Conservation (phyloP, 2,888 invertebrate genomes). For the Eristalis intricaria region DNA sequence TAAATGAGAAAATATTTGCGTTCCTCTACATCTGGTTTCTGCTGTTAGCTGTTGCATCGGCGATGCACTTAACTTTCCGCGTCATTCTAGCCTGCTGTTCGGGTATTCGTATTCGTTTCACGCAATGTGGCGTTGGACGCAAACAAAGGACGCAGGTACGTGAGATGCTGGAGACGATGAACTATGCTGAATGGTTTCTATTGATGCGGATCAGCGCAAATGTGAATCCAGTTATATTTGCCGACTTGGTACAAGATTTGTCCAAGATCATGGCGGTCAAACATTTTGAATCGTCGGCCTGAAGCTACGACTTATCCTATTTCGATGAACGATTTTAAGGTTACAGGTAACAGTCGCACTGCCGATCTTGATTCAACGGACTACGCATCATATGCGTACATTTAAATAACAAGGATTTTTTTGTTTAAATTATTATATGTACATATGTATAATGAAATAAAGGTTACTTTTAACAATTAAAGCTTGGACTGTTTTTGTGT, state of each 20-base stretch:
- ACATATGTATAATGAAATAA: constrained; percentile 55
- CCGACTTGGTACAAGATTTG: constrained; percentile 84
- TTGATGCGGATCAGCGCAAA: constrained; percentile 89
- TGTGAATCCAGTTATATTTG: constrained; percentile 86
- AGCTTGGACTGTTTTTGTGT: neutral
- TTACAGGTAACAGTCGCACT: neutral
- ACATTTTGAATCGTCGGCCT: constrained; percentile 45
- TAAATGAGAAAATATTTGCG: constrained; percentile 90
- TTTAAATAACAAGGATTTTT: constrained; percentile 16
- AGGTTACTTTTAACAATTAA: constrained; percentile 26
- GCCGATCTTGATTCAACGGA: constrained; percentile 1
- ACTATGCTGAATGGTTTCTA: constrained; percentile 90
- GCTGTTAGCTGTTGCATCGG: constrained; percentile 84
- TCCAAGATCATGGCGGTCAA: constrained; percentile 63
- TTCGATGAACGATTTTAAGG: neutral
- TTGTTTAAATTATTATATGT: constrained; percentile 35
- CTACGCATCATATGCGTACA: constrained; percentile 41
- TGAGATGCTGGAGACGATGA: constrained; percentile 74
- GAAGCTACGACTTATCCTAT: constrained; percentile 5
- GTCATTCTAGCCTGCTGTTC: constrained; percentile 83
- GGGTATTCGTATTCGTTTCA: constrained; percentile 76
- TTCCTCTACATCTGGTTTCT: constrained; percentile 90
- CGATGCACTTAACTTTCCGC: constrained; percentile 86
- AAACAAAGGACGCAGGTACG: constrained; percentile 74
- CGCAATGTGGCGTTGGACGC: constrained; percentile 75